phyloP scores from a whole-genome alignment of 2,797 vertebrate species.

The Manis javanica region DNA sequence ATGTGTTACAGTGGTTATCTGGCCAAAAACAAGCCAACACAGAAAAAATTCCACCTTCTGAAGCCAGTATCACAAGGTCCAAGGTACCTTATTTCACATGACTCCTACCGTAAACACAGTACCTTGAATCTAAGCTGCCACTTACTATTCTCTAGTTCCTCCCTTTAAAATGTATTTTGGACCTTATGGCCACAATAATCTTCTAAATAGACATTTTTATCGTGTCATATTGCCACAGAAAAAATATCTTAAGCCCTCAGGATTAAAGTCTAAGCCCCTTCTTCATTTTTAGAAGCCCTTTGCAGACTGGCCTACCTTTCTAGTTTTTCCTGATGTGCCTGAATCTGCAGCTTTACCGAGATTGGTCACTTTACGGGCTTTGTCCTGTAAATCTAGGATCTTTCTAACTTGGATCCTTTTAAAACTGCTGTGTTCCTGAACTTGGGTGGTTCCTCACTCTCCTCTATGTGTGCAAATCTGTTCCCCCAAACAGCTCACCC shows the following conservation, averaged over 20 bases:
- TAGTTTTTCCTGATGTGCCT: not conserved
- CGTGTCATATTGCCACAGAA: not conserved
- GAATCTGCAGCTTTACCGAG: not conserved
- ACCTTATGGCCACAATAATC: not conserved
- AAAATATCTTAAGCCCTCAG: not conserved
- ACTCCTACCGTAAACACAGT: not conserved
- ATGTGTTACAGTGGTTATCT: not conserved
- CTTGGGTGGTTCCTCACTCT: not conserved
- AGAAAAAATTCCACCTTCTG: not conserved
- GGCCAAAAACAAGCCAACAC: not conserved
- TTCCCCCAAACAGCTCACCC: not conserved
- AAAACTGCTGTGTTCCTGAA: not conserved
- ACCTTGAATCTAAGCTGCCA: not conserved
- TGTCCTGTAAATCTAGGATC: not conserved
- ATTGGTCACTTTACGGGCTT: not conserved
- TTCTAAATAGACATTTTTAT: not conserved
- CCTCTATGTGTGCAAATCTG: not conserved
- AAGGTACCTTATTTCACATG: not conserved
- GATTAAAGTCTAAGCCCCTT: not conserved
- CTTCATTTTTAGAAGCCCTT: not conserved
- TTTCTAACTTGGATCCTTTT: not conserved
- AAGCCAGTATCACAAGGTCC: not conserved
- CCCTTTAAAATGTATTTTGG: not conserved
- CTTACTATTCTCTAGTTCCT: not conserved
- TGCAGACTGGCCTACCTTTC: not conserved